Evolutionary conservation across 2,113 vertebrate genomes (phyloP).

Genomic region (Syngnathus typhle): DNA sequence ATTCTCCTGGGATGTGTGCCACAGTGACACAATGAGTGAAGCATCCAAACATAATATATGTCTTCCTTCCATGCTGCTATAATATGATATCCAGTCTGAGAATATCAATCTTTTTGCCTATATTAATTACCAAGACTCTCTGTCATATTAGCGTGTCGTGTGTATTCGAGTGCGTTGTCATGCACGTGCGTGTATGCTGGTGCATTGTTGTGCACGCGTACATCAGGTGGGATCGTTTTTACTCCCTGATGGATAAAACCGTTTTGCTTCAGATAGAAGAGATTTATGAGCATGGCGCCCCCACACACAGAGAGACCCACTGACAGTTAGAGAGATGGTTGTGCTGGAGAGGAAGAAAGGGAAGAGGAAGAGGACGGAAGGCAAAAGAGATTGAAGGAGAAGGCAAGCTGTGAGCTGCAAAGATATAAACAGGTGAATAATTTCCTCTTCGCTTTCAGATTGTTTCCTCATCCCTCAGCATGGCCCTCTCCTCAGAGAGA

Average conservation of each 20-base stretch:
- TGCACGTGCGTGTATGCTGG: slow-evolving; percentile 8
- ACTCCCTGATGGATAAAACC: slow-evolving; percentile 45
- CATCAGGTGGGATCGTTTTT: slow-evolving; percentile 37
- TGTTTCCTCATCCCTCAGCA: slow-evolving; percentile 50
- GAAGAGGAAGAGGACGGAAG: slow-evolving; percentile 23
- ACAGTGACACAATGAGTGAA: slow-evolving; percentile 24
- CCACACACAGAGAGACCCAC: slow-evolving; percentile 11
- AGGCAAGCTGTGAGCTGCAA: slow-evolving; percentile 44
- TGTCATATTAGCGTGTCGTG: slow-evolving; percentile 15
- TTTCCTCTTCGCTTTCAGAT: slow-evolving; percentile 50
- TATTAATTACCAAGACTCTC: slow-evolving; percentile 32
- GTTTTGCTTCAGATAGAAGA: slow-evolving; percentile 49
- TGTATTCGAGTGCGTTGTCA: slow-evolving; percentile 7
- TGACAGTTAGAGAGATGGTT: slow-evolving; percentile 34
- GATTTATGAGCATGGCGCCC: slow-evolving; percentile 43
- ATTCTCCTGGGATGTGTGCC: neutral
- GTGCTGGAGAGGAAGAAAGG: slow-evolving; percentile 29
- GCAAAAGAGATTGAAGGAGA: slow-evolving; percentile 36
- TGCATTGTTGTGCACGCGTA: slow-evolving; percentile 14
- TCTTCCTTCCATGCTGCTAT: slow-evolving; percentile 23
- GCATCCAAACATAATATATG: slow-evolving; percentile 30
- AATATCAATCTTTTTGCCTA: slow-evolving; percentile 40
- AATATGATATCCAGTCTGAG: slow-evolving; percentile 23
- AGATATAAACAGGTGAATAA: slow-evolving; percentile 59
- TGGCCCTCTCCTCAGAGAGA: slow-evolving; percentile 27